These are phyloP conservation scores for Paramuricea clavata DNA, from an alignment of 92 coral and sea anemone genomes.

Conservation along the genomic window DNA sequence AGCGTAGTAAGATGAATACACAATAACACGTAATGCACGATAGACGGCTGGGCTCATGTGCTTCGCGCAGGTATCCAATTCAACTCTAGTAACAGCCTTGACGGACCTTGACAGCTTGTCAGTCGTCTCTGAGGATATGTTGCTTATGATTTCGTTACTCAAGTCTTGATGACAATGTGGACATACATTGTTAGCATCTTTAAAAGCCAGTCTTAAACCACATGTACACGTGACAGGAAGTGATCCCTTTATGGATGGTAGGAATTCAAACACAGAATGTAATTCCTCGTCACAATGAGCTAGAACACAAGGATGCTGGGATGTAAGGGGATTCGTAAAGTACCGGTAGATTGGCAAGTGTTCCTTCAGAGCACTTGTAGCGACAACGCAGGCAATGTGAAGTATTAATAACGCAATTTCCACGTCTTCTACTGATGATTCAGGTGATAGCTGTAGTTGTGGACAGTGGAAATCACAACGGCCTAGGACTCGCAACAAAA, in stretches of 20 bases:
- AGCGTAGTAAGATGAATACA: conserved; percentile 68
- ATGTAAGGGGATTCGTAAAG: conserved; percentile 18
- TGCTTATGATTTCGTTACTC: not conserved
- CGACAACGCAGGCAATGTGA: conserved; percentile 75
- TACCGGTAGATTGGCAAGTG: conserved; percentile 20
- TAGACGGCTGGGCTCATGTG: conserved; percentile 64
- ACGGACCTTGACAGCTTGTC: not conserved
- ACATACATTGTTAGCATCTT: conserved; percentile 1
- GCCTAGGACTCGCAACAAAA: conserved; percentile 72
- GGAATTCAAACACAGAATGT: not conserved
- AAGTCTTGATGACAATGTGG: not conserved
- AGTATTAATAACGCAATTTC: conserved; percentile 77
- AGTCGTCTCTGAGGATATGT: not conserved
- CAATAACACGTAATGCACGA: conserved; percentile 71
- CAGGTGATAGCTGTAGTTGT: conserved; percentile 76
- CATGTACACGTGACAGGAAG: conserved; percentile 34
- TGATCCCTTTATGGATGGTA: not conserved
- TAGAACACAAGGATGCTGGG: not conserved
- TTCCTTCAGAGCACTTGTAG: conserved; percentile 18
- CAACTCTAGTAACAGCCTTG: not conserved
- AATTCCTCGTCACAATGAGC: conserved; percentile 31
- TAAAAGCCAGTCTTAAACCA: conserved; percentile 27
- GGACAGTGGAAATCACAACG: conserved; percentile 71
- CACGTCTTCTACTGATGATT: conserved; percentile 71
- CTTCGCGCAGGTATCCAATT: conserved; percentile 39